These are phyloP conservation scores for Paraplagusia blochii DNA, from an alignment of 2,113 vertebrate genomes.

Conservation along the genomic window DNA sequence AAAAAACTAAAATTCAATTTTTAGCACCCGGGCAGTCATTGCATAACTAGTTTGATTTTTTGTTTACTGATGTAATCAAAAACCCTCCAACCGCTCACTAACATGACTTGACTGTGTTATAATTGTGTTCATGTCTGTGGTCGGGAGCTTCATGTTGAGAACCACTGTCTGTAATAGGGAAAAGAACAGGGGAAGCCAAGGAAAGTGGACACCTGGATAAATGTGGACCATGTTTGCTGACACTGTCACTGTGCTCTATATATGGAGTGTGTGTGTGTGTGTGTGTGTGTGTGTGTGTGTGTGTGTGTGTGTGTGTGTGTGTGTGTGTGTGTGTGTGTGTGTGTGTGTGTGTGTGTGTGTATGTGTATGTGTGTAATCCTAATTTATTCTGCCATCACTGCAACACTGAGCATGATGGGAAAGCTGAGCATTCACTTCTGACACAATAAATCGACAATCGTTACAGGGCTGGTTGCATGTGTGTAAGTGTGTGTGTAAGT, in stretches of 20 bases:
- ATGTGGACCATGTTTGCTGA: not conserved
- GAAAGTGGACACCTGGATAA: not conserved
- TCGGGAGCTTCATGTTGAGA: no score
- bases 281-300: conserved; percentile 3
- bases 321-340: conserved; percentile 3
- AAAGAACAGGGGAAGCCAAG: no score
- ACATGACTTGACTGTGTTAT: no score
- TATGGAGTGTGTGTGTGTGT: not conserved
- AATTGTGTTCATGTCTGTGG: no score
- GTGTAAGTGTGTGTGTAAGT: no score
- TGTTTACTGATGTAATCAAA: no score
- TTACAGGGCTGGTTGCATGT: conserved; percentile 4
- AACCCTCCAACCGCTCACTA: no score
- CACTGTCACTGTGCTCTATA: not conserved
- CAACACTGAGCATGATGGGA: conserved; percentile 39
- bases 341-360: conserved; percentile 6
- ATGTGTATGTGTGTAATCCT: not conserved
- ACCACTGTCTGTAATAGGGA: no score
- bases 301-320: conserved; percentile 1
- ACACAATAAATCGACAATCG: conserved; percentile 30
- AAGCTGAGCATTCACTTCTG: conserved; percentile 39
- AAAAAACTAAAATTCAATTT: no score
- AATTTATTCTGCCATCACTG: conserved; percentile 46
- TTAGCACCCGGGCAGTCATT: no score
- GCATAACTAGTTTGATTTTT: no score